Conservation (phyloP, 2,797 vertebrate species). For the Takifugu ocellatus region DNA sequence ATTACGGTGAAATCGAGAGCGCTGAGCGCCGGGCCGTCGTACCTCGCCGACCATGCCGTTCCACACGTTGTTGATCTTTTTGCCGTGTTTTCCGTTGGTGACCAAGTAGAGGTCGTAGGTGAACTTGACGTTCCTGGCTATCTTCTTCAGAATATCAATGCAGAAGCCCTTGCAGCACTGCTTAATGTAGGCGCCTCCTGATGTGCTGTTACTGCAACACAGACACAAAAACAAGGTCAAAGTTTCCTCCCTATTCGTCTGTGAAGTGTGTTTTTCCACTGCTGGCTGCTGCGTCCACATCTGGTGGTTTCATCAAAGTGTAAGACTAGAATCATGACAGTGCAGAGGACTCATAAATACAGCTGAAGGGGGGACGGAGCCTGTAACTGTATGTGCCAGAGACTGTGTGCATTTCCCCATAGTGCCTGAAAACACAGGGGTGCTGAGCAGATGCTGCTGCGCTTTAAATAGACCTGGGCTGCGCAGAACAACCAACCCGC, state of each 20-base stretch:
- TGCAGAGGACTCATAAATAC: slow-evolving; percentile 43
- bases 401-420: slow-evolving; percentile 29
- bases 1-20: background rate
- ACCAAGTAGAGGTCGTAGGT: slow-evolving; percentile 97
- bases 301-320: slow-evolving; percentile 55
- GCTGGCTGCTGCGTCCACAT: slow-evolving; percentile 41
- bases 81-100: slow-evolving; percentile 95
- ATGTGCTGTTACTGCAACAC: slow-evolving; percentile 85
- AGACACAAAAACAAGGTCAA: slow-evolving; percentile 20
- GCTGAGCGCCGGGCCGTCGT: slow-evolving; percentile 16
- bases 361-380: slow-evolving; percentile 49
- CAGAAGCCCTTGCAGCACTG: slow-evolving; percentile 98
- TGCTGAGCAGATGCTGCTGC: slow-evolving; percentile 65
- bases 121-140: slow-evolving; percentile 94
- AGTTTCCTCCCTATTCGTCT: slow-evolving; percentile 6
- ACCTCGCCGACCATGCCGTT: slow-evolving; percentile 99
- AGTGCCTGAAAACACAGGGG: slow-evolving; percentile 62
- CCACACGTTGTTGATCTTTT: slow-evolving; percentile 97
- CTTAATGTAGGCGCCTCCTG: slow-evolving; percentile 87
- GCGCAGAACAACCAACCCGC: slow-evolving; percentile 62
- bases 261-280: slow-evolving; percentile 15
- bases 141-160: slow-evolving; percentile 96
- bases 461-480: slow-evolving; percentile 70
- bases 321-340: slow-evolving; percentile 55
- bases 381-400: slow-evolving; percentile 23